A percentile compares a stretch with the other conserved stretches of the same genome.
Conservation (phyloP, 2,113 vertebrate genomes). For the Indicator indicator region DNA sequence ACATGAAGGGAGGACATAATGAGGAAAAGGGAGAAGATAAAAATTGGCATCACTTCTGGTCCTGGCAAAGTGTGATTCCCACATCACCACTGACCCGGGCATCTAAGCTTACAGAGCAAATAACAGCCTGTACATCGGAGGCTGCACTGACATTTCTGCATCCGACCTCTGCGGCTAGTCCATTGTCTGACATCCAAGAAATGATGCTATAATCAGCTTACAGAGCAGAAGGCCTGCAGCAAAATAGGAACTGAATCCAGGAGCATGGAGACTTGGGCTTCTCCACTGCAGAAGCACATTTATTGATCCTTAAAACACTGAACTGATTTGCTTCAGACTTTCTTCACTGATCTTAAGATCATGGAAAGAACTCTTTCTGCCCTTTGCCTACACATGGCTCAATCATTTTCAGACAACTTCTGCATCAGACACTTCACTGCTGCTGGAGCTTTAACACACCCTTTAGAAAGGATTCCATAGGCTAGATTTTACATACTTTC, state of each 20-base stretch:
- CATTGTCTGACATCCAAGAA: background rate
- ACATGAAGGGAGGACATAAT: background rate
- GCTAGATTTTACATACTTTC: background rate
- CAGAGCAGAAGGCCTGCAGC: background rate
- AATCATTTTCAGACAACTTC: background rate
- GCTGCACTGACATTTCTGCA: rapidly evolving
- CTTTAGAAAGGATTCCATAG: background rate
- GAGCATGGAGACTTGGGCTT: background rate
- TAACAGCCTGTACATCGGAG: background rate
- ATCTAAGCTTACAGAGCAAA: background rate
- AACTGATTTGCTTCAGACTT: background rate
- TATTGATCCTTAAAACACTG: background rate
- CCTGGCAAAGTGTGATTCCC: rapidly evolving
- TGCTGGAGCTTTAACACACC: background rate
- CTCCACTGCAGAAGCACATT: background rate
- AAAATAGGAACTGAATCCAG: background rate
- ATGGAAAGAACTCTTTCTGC: background rate
- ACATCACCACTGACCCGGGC: background rate
- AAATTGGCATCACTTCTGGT: rapidly evolving
- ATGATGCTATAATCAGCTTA: rapidly evolving
- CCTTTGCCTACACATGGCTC: background rate
- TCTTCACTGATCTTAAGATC: background rate
- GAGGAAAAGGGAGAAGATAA: background rate
- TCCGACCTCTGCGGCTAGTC: background rate
- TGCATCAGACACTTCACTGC: background rate